Percentiles rank a stretch among this genome's conserved stretches.
Conservation (phyloP, 2,888 invertebrate species). For the Syrphus vitripennis region DNA sequence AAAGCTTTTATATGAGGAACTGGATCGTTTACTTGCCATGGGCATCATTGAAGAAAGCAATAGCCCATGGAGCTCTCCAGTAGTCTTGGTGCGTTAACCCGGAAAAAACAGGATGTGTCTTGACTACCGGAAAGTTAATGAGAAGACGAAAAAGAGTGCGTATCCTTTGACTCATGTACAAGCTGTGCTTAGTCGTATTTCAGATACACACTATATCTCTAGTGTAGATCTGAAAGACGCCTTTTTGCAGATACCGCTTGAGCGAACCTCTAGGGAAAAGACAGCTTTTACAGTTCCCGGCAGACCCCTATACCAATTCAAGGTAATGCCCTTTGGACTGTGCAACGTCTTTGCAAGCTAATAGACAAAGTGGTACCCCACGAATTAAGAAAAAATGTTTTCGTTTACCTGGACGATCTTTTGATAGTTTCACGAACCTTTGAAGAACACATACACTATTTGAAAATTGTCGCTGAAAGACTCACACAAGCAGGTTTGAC, state of each 20-base stretch:
- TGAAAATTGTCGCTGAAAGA: constrained; percentile 8
- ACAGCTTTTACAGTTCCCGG: constrained; percentile 73
- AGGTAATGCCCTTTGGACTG: constrained; percentile 56
- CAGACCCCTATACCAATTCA: constrained; percentile 50
- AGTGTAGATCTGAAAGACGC: constrained; percentile 68
- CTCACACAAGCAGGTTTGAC: constrained; percentile 35
- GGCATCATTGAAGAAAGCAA: constrained; percentile 23
- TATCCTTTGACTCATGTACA: constrained; percentile 66
- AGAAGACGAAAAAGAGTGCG: constrained; percentile 66
- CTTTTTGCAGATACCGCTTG: constrained; percentile 27
- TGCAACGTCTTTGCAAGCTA: constrained; percentile 43
- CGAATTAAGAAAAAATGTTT: constrained; percentile 31
- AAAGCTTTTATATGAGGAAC: constrained; percentile 22
- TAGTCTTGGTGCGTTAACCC: constrained; percentile 73
- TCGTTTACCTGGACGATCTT: constrained; percentile 63
- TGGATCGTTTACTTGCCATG: constrained; percentile 6
- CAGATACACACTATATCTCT: constrained; percentile 61
- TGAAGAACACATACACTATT: constrained; percentile 24
- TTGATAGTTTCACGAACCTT: constrained; percentile 32
- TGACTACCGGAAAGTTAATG: constrained; percentile 74
- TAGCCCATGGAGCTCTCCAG: constrained; percentile 75
- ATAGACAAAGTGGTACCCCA: constrained; percentile 55
- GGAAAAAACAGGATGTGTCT: constrained; percentile 73
- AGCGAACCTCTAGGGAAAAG: neutral
- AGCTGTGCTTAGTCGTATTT: constrained; percentile 69